Conservation (phyloP, 2,113 vertebrate genomes). For the Podarcis raffonei region DNA sequence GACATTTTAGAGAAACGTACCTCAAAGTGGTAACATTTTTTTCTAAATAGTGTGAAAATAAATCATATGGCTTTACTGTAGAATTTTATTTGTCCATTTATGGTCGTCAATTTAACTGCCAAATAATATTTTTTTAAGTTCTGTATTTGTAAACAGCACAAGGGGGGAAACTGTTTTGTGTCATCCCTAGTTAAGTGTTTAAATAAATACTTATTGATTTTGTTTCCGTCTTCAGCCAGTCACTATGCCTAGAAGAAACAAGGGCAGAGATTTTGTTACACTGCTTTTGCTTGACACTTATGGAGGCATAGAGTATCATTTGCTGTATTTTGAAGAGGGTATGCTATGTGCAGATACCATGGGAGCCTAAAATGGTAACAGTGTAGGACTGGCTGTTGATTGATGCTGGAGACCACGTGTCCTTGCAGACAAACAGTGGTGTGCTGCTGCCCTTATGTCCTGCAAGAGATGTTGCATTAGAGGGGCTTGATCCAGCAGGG, state of each 20-base stretch:
- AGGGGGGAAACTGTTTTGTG: not conserved
- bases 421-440: not conserved
- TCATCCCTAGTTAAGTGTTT: not conserved
- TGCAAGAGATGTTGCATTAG: no score
- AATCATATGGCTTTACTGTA: not conserved
- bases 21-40: not conserved
- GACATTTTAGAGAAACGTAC: not conserved
- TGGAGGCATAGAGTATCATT: not conserved
- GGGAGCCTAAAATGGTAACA: not conserved
- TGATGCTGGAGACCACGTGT: no score
- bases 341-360: not conserved
- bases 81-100: not conserved
- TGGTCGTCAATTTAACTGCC: not conserved
- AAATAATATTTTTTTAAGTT: not conserved
- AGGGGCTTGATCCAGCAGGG: no score
- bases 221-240: not conserved
- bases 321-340: not conserved
- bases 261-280: not conserved
- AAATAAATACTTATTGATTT: conserved; percentile 28
- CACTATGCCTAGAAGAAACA: not conserved
- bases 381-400: no score
- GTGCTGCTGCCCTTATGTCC: no score
- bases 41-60: not conserved
- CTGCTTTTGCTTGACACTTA: not conserved
- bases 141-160: not conserved